Evolutionary conservation across 1,140 invertebrate species (phyloP), one percentile per base, ranked within the genome.

Genomic region (Coenobita brevimanus): DNA sequence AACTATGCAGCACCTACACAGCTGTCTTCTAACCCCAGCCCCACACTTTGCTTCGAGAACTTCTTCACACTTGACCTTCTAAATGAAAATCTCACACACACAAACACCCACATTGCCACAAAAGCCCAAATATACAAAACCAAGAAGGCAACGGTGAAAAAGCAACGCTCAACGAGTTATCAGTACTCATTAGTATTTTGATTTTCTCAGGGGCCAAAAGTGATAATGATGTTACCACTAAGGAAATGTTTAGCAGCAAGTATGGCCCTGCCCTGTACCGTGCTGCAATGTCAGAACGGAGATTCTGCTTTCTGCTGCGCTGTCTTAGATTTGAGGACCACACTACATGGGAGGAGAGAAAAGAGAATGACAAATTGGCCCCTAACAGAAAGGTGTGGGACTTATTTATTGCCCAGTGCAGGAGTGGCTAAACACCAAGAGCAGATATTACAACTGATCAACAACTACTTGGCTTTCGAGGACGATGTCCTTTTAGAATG

Each of bases 391-490:
- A 79, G 33, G 10, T 79, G 50, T 79, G 76, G 76, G 50, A 76
- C 73, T 4, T 13, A 13, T 36, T 76, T 41, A 76, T 76, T 38
- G 10, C 4, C 24, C 30, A 76, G 6, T 79, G 76, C 46, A 54
- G 33, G 3, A 79, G 76, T 54, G 33, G 10, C 71, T 75, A 41
- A 13, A 75, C 71, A 15, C 71, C 71, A 38, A 33, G 71, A 33
- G 71, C 8, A 38, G 17, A 15, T 75, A 38, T 75, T 15, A 75
- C 71, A 33, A 38, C 8, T 33, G 38, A 75, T 41, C 6, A 76
- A 76, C 73, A 76, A 38, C 73, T 76, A 6, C 73, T 76, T 4
- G 73, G 4, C 6, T 79, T 79, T 57, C 24, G 76, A 79, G 76
- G 76, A 46, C 76, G 76, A 17, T 79, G 76, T 57, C 41, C 43